These are phyloP conservation scores for Cephus sareptanus DNA, from an alignment of 2,888 invertebrate species.

Conservation along the genomic window DNA sequence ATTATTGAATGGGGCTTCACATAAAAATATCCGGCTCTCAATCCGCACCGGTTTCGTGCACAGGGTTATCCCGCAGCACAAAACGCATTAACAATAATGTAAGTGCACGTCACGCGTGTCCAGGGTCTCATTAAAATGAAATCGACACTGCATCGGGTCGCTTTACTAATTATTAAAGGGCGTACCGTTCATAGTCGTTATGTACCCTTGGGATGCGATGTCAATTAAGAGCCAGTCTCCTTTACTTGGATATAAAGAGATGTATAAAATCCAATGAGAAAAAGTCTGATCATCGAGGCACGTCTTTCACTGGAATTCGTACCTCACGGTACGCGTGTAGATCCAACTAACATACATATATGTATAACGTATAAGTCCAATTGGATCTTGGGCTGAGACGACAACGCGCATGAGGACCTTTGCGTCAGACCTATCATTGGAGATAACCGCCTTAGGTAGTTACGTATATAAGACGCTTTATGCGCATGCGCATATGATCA, in stretches of 20 bases:
- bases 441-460: background rate
- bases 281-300: background rate
- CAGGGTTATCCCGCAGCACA: conserved; percentile 12
- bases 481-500: background rate
- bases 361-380: background rate
- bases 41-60: conserved; percentile 38
- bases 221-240: background rate
- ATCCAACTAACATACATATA: background rate
- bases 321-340: background rate
- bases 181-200: background rate
- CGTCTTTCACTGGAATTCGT: background rate
- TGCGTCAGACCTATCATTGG: background rate
- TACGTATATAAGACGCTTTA: background rate
- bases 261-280: background rate
- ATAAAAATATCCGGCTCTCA: conserved; percentile 61
- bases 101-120: background rate
- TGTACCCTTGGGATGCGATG: background rate
- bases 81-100: conserved; percentile 7
- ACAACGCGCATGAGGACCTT: background rate
- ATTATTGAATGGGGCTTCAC: conserved; percentile 62
- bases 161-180: background rate
- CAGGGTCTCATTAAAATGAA: background rate
- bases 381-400: background rate
- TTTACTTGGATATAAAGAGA: background rate
- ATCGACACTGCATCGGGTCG: background rate